These are phyloP conservation scores for Pristionchus maxplancki DNA, from an alignment of 2,888 invertebrate genomes.

Conservation along the genomic window DNA sequence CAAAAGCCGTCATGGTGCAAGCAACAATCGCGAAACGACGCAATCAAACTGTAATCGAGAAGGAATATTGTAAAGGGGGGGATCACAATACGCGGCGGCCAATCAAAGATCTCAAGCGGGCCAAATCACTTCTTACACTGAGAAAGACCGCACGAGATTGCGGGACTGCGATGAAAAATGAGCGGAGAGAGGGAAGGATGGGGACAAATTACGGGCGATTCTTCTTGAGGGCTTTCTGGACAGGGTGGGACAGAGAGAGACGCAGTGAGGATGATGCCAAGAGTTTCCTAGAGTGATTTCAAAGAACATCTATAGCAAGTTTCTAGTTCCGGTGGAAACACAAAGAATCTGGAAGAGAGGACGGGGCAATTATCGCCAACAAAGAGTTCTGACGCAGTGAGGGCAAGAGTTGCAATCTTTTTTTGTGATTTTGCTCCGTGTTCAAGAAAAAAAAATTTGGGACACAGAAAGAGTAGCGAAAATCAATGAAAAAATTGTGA, in stretches of 20 bases:
- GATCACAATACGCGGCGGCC: background rate
- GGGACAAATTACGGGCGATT: background rate
- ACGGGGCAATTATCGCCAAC: background rate
- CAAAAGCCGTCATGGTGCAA: background rate
- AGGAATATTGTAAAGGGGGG: background rate
- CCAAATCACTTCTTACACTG: conserved; percentile 16
- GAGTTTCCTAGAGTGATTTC: too few species aligned
- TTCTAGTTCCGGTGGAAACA: background rate
- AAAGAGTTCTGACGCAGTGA: background rate
- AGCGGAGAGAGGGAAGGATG: background rate
- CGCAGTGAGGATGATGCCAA: too few species aligned
- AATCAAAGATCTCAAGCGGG: background rate
- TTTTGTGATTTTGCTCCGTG: background rate
- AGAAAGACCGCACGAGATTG: background rate
- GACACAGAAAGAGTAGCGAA: too few species aligned
- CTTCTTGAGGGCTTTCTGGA: background rate
- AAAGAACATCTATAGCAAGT: background rate
- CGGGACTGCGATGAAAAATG: conserved; percentile 19
- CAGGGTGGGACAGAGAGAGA: too few species aligned
- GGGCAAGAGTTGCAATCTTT: background rate
- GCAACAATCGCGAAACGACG: background rate
- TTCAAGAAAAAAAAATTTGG: background rate
- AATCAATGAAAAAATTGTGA: too few species aligned
- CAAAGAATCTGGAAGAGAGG: background rate
- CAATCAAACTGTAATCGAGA: background rate